Percentiles rank a stretch among this genome's conserved stretches.
Evolutionary conservation across 2,797 vertebrate genomes (phyloP).

Genomic region (Cynodonichthys magdalenae): DNA sequence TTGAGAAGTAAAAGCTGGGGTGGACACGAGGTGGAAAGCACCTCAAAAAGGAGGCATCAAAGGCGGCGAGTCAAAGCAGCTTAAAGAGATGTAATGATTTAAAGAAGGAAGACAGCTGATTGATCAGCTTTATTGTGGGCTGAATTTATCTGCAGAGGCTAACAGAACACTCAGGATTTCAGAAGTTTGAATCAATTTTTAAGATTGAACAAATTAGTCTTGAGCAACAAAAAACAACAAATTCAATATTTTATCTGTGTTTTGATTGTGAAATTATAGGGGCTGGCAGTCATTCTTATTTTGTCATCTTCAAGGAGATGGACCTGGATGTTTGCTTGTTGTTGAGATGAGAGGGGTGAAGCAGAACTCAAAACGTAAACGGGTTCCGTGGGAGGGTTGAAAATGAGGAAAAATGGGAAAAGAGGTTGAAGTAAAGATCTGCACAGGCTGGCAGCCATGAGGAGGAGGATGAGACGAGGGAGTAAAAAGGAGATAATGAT

Average conservation of each 20-base stretch:
- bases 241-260: no score
- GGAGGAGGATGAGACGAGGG: constrained; percentile 23
- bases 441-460: constrained; percentile 16
- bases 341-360: constrained; percentile 36
- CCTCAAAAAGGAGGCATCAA: background rate
- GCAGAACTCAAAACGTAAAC: constrained; percentile 40
- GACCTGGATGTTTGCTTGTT: constrained; percentile 7
- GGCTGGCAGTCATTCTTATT: no score
- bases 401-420: constrained; percentile 29
- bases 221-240: no score
- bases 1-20: background rate
- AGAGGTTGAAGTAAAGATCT: constrained; percentile 21
- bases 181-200: no score
- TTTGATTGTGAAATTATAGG: no score
- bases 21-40: background rate
- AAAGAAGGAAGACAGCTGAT: no score
- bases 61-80: background rate
- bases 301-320: background rate
- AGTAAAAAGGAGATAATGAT: constrained; percentile 31
- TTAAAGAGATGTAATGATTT: no score
- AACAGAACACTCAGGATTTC: no score
- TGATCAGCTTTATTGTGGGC: no score
- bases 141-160: no score
- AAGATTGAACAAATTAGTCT: no score
- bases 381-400: constrained; percentile 29